Conservation (phyloP, 2,888 invertebrate genomes). For the Athalia cordata region DNA sequence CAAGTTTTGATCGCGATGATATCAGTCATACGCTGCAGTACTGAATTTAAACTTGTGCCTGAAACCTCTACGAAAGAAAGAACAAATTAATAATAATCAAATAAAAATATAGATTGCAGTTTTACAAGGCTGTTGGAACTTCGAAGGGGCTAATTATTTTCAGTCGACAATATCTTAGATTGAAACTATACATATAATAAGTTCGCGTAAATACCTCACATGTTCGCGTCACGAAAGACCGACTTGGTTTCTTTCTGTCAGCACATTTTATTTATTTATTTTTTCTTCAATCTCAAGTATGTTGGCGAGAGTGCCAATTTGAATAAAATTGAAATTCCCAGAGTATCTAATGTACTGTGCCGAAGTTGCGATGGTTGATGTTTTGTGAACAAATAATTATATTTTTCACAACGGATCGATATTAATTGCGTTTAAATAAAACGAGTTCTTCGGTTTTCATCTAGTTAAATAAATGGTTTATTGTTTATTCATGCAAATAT, state of each 20-base stretch:
- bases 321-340: too few species aligned
- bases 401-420: neutral
- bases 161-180: conserved; percentile 11
- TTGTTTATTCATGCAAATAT: conserved; percentile 67
- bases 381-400: neutral
- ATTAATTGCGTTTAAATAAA: neutral
- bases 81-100: neutral
- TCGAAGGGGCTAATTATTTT: conserved; percentile 6
- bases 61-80: neutral
- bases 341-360: too few species aligned
- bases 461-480: conserved; percentile 57
- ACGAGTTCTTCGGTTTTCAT: neutral
- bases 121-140: neutral
- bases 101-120: neutral
- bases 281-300: too few species aligned
- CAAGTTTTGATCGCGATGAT: neutral
- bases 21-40: neutral
- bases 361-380: too few species aligned
- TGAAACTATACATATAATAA: neutral
- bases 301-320: too few species aligned
- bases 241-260: neutral
- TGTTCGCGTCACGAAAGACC: too few species aligned
- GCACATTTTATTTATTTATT: neutral
- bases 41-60: conserved; percentile 19
- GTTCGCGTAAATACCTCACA: neutral